A percentile compares a stretch with the other conserved stretches of the same genome.
phyloP scores from a whole-genome alignment of 2,888 invertebrate genomes.

The Morpho helenor region DNA sequence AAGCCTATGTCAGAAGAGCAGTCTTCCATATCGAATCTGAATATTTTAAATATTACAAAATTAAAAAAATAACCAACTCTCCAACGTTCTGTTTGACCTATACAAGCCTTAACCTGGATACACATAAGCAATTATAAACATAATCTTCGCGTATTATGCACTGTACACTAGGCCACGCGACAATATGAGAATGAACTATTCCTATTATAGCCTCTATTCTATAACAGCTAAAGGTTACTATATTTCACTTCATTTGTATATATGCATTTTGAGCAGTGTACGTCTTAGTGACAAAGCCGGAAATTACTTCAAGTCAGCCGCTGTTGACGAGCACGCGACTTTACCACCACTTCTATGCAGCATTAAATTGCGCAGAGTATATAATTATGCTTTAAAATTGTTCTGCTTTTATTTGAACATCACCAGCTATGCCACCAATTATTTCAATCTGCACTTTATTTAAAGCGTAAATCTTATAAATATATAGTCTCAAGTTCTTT shows the following conservation, averaged over 20 bases:
- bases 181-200: neutral
- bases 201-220: neutral
- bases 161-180: neutral
- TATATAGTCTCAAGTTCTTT: no score
- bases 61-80: no score
- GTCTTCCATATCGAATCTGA: no score
- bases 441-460: no score
- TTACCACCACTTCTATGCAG: constrained; percentile 22
- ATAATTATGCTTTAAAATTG: neutral
- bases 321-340: constrained; percentile 33
- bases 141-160: constrained; percentile 13
- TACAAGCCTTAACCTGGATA: constrained; percentile 17
- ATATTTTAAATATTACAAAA: no score
- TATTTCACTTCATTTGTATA: constrained; percentile 2
- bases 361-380: constrained; percentile 14
- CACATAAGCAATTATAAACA: constrained; percentile 12
- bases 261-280: neutral
- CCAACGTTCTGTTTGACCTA: constrained; percentile 2
- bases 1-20: no score
- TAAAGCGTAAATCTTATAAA: no score
- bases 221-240: constrained; percentile 5
- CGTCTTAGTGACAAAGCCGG: constrained; percentile 39
- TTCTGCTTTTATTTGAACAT: no score
- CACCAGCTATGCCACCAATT: no score
- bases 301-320: constrained; percentile 35